Evolutionary conservation across 2,797 vertebrate genomes (phyloP).

Genomic region (Amazonetta brasiliensis): DNA sequence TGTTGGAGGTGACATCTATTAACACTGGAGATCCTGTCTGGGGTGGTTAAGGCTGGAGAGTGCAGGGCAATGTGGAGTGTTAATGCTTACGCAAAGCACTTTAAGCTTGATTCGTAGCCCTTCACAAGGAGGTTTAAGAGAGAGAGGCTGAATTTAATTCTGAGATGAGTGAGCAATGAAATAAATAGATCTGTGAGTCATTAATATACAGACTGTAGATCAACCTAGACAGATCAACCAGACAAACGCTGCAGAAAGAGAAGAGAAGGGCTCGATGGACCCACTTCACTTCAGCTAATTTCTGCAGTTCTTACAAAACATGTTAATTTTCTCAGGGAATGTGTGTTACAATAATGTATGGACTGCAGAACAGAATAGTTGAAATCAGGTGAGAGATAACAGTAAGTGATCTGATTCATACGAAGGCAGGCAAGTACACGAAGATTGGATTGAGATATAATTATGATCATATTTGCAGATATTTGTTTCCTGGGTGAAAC

Average conservation of each 20-base stretch:
- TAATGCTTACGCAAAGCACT: accelerated
- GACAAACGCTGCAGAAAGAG: accelerated
- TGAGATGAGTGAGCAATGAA: not conserved
- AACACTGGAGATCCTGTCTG: not conserved
- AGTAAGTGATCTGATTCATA: not conserved
- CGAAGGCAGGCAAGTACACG: not conserved
- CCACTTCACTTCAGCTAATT: accelerated
- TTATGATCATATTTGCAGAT: not conserved
- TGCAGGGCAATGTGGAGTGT: accelerated
- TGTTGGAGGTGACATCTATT: not conserved
- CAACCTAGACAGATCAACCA: not conserved
- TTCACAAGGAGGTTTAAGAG: not conserved
- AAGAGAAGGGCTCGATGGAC: no score
- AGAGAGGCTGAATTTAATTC: not conserved
- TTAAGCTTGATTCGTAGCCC: not conserved
- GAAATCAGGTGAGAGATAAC: not conserved
- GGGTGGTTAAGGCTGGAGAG: not conserved
- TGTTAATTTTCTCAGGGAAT: not conserved
- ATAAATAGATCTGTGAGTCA: not conserved
- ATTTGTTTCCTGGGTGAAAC: not conserved
- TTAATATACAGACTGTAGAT: not conserved
- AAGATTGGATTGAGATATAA: not conserved
- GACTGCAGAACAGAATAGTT: not conserved
- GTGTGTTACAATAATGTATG: accelerated
- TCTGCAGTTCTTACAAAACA: not conserved